A percentile compares a stretch with the other conserved stretches of the same genome.
phyloP scores from a whole-genome alignment of 1,140 invertebrate genomes.

The Physella acuta region DNA sequence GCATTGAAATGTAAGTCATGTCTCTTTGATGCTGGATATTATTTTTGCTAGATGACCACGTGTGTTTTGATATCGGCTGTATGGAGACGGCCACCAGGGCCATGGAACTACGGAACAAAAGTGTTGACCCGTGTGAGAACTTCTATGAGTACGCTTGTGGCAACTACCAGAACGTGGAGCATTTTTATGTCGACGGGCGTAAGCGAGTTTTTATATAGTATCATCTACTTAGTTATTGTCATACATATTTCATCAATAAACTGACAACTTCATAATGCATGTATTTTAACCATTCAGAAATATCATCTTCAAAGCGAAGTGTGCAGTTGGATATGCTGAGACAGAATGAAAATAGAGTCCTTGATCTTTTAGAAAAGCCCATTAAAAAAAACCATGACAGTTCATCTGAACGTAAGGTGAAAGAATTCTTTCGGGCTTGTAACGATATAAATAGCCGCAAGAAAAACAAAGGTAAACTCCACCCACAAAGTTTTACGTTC shows the following conservation, averaged over 20 bases:
- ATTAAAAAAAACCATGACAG: conserved; percentile 29
- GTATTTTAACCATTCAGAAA: too few species aligned
- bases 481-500: too few species aligned
- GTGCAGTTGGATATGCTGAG: conserved; percentile 39
- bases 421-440: conserved; percentile 50
- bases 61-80: conserved; percentile 32
- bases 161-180: conserved; percentile 29
- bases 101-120: conserved; percentile 56
- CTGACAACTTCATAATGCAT: too few species aligned
- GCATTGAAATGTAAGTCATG: too few species aligned
- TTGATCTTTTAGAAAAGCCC: conserved; percentile 38
- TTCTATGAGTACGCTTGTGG: conserved; percentile 67
- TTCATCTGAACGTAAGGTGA: conserved; percentile 48
- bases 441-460: conserved; percentile 43
- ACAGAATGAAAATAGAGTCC: conserved; percentile 43
- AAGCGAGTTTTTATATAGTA: too few species aligned
- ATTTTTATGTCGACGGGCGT: not conserved
- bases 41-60: too few species aligned
- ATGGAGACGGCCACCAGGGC: conserved; percentile 41
- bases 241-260: too few species aligned
- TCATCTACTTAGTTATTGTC: too few species aligned
- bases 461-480: conserved; percentile 31
- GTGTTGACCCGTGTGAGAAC: conserved; percentile 64
- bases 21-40: too few species aligned
- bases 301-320: too few species aligned